phyloP scores from a whole-genome alignment of 2,797 vertebrate species.

The Platyrinchus mystaceus region DNA sequence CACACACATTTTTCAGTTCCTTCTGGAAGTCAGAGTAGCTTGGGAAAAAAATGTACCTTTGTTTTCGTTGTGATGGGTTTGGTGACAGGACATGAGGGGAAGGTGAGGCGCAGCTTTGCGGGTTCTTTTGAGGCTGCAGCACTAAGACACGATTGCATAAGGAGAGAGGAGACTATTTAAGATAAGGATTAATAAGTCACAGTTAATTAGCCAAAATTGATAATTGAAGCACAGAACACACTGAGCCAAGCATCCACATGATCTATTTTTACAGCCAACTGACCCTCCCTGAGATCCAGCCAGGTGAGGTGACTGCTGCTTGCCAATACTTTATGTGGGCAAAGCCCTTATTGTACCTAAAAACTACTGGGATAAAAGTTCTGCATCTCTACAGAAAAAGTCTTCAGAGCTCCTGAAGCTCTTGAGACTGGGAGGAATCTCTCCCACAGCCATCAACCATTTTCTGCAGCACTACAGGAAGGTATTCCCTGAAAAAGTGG shows the following conservation, averaged over 20 bases:
- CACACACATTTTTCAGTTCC: neutral
- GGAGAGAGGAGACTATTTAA: neutral
- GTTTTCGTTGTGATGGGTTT: neutral
- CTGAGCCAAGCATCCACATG: neutral
- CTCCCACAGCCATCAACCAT: rapidly evolving
- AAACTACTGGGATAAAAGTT: neutral
- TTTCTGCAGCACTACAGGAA: neutral
- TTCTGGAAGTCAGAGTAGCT: neutral
- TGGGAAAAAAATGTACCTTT: neutral
- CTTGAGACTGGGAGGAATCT: neutral
- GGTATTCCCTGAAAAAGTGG: neutral
- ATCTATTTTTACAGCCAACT: neutral
- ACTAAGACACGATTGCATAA: neutral
- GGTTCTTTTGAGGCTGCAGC: neutral
- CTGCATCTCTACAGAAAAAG: neutral
- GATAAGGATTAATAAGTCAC: neutral
- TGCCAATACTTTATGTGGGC: neutral
- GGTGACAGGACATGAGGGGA: neutral
- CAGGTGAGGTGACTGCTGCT: neutral
- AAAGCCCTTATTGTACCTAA: neutral
- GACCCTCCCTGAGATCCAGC: neutral
- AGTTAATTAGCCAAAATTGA: neutral
- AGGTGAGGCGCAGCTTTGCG: neutral
- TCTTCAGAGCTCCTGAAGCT: neutral
- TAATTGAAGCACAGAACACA: neutral